These are phyloP conservation scores for Paramisgurnus dabryanus DNA, from an alignment of 2,113 vertebrate genomes.

Conservation along the genomic window DNA sequence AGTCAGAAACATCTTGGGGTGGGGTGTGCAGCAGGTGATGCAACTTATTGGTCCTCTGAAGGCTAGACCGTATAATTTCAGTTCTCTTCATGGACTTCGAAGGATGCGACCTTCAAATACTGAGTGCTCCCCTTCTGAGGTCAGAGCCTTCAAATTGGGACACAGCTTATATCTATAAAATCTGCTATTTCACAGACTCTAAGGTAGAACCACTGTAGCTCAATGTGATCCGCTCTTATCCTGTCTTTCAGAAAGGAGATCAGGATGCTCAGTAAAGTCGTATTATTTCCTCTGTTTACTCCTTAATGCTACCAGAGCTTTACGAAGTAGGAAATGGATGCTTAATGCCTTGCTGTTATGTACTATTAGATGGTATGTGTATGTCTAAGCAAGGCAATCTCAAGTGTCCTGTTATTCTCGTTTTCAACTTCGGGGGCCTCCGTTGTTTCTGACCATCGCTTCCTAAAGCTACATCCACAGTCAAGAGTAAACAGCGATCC, in stretches of 20 bases:
- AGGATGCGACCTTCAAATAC: no score
- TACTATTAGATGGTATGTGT: slow-evolving; percentile 11
- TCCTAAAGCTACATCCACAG: neutral
- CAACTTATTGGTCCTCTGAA: no score
- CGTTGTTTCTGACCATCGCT: slow-evolving; percentile 25
- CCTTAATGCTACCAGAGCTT: slow-evolving; percentile 21
- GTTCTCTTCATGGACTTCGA: no score
- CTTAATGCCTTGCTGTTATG: neutral
- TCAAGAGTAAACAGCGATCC: neutral
- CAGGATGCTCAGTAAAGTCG: neutral
- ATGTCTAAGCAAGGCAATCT: slow-evolving; percentile 19
- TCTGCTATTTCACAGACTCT: no score
- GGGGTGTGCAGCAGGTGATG: no score
- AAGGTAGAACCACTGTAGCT: neutral
- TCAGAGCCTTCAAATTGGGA: no score
- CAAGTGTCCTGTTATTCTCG: slow-evolving; percentile 8
- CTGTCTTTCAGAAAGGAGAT: neutral
- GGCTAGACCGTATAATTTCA: no score
- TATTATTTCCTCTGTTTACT: slow-evolving; percentile 32
- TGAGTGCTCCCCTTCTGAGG: no score
- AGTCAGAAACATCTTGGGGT: no score
- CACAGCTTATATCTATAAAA: no score
- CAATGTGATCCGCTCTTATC: neutral
- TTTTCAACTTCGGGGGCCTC: slow-evolving; percentile 4
- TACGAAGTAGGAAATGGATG: slow-evolving; percentile 18